Conservation (phyloP, 2,797 vertebrate genomes). For the Propithecus deckenii region DNA sequence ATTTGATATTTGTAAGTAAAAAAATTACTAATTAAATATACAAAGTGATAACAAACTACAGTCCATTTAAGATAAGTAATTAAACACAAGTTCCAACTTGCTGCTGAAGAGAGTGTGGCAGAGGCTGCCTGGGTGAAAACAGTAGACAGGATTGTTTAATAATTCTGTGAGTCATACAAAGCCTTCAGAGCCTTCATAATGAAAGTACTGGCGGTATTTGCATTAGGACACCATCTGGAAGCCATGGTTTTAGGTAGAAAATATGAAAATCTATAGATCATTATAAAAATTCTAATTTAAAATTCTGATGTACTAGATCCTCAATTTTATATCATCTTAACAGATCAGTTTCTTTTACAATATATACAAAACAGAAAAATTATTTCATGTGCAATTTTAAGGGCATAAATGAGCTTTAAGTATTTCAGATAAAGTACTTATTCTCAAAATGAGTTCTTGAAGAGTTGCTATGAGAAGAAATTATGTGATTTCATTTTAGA, state of each 20-base stretch:
- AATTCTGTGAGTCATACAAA: background rate
- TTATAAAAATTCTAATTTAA: conserved; percentile 17
- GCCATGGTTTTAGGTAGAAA: background rate
- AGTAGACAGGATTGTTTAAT: background rate
- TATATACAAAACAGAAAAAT: background rate
- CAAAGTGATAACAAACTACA: conserved; percentile 56
- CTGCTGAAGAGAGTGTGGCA: background rate
- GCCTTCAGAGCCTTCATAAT: background rate
- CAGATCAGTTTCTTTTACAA: background rate
- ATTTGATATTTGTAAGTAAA: conserved; percentile 54
- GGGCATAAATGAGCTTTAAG: background rate
- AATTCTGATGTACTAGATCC: background rate
- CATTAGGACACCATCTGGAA: background rate
- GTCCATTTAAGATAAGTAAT: conserved; percentile 55
- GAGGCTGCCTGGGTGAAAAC: background rate
- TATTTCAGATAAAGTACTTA: background rate
- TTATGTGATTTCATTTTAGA: background rate
- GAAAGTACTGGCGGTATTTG: background rate
- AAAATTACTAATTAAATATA: conserved; percentile 60
- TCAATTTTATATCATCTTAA: background rate
- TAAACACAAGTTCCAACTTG: conserved; percentile 27
- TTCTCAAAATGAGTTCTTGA: conserved; percentile 8
- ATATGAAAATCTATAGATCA: background rate
- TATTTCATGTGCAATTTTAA: background rate
- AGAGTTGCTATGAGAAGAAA: conserved; percentile 1